phyloP scores from a whole-genome alignment of 2,888 invertebrate genomes.

The Meteorus colon region DNA sequence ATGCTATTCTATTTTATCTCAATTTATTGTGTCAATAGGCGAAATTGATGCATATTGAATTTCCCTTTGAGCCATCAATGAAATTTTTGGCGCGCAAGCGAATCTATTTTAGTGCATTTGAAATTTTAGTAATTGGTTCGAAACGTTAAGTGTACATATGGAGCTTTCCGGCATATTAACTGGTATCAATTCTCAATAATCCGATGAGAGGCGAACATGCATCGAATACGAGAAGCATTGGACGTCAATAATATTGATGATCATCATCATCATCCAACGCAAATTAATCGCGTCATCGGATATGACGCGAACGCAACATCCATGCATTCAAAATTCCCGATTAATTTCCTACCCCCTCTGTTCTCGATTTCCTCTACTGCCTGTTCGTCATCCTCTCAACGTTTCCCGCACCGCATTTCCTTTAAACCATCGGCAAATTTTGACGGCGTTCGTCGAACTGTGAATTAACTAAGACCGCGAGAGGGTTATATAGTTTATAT shows the following conservation, averaged over 20 bases:
- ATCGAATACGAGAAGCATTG: neutral
- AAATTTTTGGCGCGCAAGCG: too few species aligned
- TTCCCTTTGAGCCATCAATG: too few species aligned
- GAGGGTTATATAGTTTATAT: neutral
- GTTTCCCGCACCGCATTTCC: neutral
- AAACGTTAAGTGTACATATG: too few species aligned
- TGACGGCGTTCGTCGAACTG: conserved; percentile 27
- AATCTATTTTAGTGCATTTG: too few species aligned
- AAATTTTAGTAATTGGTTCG: too few species aligned
- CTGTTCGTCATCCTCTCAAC: conserved; percentile 1
- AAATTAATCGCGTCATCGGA: conserved; percentile 40
- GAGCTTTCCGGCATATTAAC: neutral
- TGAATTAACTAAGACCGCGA: conserved; percentile 23
- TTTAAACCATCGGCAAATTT: conserved; percentile 1
- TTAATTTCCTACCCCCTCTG: conserved; percentile 25
- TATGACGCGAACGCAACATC: conserved; percentile 31
- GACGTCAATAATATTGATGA: conserved; percentile 4
- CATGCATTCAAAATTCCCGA: conserved; percentile 15
- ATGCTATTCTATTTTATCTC: too few species aligned
- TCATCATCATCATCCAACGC: conserved; percentile 3
- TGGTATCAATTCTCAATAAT: neutral
- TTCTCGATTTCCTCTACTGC: neutral
- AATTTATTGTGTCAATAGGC: too few species aligned
- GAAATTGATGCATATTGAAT: too few species aligned
- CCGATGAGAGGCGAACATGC: neutral